Percentiles rank a stretch among this genome's conserved stretches.
Conservation (phyloP, 2,888 invertebrate genomes). For the Pseudanteris insignis region DNA sequence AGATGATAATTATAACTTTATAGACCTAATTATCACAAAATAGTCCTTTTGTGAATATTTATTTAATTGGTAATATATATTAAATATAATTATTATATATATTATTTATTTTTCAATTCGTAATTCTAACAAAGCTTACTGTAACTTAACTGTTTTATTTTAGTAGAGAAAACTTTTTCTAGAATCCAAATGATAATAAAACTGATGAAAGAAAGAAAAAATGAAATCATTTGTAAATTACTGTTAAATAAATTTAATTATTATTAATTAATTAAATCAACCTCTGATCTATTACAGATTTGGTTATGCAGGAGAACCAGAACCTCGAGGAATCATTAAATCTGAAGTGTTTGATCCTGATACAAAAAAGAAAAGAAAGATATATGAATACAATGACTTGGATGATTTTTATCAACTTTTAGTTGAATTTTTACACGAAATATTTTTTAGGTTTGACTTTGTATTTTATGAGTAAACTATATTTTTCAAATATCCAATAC, state of each 20-base stretch:
- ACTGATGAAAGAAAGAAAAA: too few relatives aligned
- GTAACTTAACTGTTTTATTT: too few relatives aligned
- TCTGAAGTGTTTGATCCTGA: conserved; percentile 78
- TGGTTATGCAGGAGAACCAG: conserved; percentile 90
- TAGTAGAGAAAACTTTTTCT: too few relatives aligned
- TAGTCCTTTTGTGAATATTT: too few relatives aligned
- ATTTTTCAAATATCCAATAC: too few relatives aligned
- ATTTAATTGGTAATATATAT: background rate
- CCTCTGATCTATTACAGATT: conserved; percentile 75
- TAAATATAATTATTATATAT: background rate
- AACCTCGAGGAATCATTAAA: conserved; percentile 87
- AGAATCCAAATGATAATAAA: too few relatives aligned
- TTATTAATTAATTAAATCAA: background rate
- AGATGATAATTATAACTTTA: too few relatives aligned
- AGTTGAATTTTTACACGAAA: conserved; percentile 85
- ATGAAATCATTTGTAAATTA: too few relatives aligned
- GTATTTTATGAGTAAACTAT: background rate
- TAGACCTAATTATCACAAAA: too few relatives aligned
- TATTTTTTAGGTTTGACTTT: conserved; percentile 85
- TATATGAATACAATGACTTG: conserved; percentile 73
- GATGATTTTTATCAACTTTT: conserved; percentile 85
- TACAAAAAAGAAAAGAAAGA: conserved; percentile 71
- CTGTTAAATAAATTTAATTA: background rate
- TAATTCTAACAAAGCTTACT: too few relatives aligned
- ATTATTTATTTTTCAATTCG: background rate